Base-by-base conservation (phyloP, 2,113 vertebrate genomes). In the Phyllopteryx taeniolatus region DNA sequence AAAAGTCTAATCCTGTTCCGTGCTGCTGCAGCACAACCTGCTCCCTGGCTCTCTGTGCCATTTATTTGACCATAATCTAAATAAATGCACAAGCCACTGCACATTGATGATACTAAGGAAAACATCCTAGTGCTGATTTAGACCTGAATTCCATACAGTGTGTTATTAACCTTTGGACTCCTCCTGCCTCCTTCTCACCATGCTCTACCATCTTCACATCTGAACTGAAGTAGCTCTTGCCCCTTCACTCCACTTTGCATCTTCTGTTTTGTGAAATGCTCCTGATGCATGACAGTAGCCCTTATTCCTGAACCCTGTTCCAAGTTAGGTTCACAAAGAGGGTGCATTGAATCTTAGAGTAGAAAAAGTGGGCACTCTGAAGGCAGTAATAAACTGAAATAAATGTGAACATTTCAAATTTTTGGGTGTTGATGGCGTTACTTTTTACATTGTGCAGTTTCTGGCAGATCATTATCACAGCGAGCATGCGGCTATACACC, bases 21-120 rank as follows among this genome's bases (percentile, higher is more conserved):
- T 78, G 85, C 79, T 84, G 74, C 61, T 76, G 61, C 82, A 77
- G 83, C 81, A 74, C 76, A 79, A 71, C 62, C 69, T 27, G 68
- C 72, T 71, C 65, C 78, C 74, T 22, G 79, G 65, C 80, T 75
- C 78, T 22, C 71, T 64, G 19, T 82, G 80, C 82, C 84, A 85
- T 87, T 87, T 84, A 86, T 84, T 85, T 77, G 72, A 75, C 76
- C 78, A 63, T 81, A 85, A 85, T 83, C 87, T 81, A 83, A 79
- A 82, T 80, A 78, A 89, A 87, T 81, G 85, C 42, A 12, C n/a
- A 74, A 69, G 74, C 77, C 67, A 71, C 65, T 67, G 70, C 56
- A 76, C 77, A 51, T 39, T 2, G 61, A 20, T 67, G 56, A 9
- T 64, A 9, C 72, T 27, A 64, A 44, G 49, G 47, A 71, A 71